Evolutionary conservation across 2,888 invertebrate genomes (phyloP).

Genomic region (Pteria penguin): DNA sequence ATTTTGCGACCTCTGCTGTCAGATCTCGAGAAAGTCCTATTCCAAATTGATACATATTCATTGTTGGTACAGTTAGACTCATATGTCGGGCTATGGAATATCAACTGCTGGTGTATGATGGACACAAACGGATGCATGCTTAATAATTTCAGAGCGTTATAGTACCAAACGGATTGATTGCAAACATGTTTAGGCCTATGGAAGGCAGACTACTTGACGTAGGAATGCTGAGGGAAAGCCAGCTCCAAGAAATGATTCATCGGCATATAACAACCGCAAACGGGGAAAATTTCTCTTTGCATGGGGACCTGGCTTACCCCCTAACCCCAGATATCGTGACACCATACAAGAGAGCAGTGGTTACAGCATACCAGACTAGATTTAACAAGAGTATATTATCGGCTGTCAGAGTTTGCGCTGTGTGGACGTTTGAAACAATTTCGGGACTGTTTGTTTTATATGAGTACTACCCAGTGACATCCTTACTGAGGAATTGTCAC

Average conservation of each 20-base stretch:
- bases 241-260: not conserved
- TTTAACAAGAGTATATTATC: not conserved
- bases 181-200: slow-evolving; percentile 33
- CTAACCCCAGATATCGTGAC: not conserved
- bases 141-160: slow-evolving; percentile 18
- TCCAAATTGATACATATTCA: slow-evolving; percentile 28
- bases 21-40: slow-evolving; percentile 1
- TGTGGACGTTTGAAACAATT: not conserved
- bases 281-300: not conserved
- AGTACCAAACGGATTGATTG: slow-evolving; percentile 33
- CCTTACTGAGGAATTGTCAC: no score
- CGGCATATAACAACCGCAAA: not conserved
- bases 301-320: not conserved
- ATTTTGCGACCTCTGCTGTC: slow-evolving; percentile 16
- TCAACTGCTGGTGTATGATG: slow-evolving; percentile 8
- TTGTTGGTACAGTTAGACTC: slow-evolving; percentile 44
- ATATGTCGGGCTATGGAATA: slow-evolving; percentile 31
- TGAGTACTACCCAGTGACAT: no score
- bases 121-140: slow-evolving; percentile 31
- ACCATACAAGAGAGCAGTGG: slow-evolving; percentile 2
- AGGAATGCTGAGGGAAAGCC: slow-evolving; percentile 31
- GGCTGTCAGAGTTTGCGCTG: not conserved
- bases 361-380: not conserved
- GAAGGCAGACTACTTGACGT: slow-evolving; percentile 30
- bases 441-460: no score